These are phyloP conservation scores for Drosophila sproati DNA, from an alignment of 1,140 invertebrate species.

Conservation along the genomic window DNA sequence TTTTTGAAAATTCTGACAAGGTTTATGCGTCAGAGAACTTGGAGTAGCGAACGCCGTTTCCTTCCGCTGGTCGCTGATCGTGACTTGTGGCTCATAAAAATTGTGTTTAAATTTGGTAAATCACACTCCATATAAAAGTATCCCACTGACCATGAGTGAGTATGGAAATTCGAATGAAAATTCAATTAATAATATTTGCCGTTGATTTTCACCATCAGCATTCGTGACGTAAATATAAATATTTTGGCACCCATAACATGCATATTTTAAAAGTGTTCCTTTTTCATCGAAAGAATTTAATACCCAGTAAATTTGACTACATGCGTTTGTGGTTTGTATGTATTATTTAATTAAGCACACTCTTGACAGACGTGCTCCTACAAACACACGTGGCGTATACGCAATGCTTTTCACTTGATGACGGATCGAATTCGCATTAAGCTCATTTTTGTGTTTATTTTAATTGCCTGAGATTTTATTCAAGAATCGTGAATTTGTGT, in stretches of 20 bases:
- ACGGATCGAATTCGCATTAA: constrained; percentile 41
- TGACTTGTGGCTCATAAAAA: constrained; percentile 21
- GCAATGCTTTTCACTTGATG: constrained; percentile 39
- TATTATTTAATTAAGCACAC: constrained; percentile 30
- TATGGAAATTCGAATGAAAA: constrained; percentile 19
- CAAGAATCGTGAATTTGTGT: neutral
- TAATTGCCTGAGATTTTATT: constrained; percentile 13
- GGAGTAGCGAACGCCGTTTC: constrained; percentile 17
- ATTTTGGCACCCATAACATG: constrained; percentile 7
- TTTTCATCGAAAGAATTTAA: constrained; percentile 13
- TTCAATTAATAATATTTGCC: constrained; percentile 12
- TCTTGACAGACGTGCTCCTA: constrained; percentile 26
- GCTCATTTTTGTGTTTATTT: constrained; percentile 28
- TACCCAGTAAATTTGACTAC: constrained; percentile 10
- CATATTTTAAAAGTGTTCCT: constrained; percentile 25
- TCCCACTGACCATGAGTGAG: neutral
- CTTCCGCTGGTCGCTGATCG: constrained; percentile 22
- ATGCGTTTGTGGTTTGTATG: neutral
- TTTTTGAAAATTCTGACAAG: neutral
- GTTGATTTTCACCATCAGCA: constrained; percentile 7
- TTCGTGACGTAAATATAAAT: constrained; percentile 25
- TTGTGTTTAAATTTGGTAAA: constrained; percentile 24
- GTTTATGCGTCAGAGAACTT: constrained; percentile 9
- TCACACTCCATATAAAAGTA: constrained; percentile 25
- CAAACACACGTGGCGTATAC: constrained; percentile 45